Conservation (phyloP, 2,113 vertebrate species). For the Alligator mississippiensis region DNA sequence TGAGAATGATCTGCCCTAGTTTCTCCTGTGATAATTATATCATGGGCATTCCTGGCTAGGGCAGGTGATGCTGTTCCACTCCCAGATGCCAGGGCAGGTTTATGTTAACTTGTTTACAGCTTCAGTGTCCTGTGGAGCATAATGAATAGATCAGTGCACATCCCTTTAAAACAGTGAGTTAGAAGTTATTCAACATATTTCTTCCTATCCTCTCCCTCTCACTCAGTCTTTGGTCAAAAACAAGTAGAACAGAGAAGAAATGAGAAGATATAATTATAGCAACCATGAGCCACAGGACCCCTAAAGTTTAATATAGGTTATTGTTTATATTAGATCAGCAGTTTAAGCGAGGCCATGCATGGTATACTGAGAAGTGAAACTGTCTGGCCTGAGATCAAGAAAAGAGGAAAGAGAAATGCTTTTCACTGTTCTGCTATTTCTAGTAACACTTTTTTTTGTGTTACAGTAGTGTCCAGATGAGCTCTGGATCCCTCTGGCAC, state of each 20-base stretch:
- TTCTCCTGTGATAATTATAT: background rate
- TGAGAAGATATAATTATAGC: background rate
- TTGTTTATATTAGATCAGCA: fast-evolving
- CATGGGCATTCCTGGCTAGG: background rate
- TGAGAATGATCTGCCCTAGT: slow-evolving; percentile 54
- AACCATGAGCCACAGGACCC: fast-evolving
- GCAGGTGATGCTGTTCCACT: background rate
- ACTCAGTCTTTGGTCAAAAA: background rate
- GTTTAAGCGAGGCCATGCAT: background rate
- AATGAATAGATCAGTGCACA: background rate
- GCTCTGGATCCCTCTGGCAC: background rate
- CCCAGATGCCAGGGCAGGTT: background rate
- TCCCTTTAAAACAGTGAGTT: background rate
- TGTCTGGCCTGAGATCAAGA: background rate
- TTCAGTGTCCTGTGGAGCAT: background rate
- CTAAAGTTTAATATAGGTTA: background rate
- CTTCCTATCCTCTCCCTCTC: fast-evolving
- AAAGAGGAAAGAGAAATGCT: background rate
- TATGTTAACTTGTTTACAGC: background rate
- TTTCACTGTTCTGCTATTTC: background rate
- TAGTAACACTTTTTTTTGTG: background rate
- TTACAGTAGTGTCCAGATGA: background rate
- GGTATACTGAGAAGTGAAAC: background rate
- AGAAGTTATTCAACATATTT: background rate
- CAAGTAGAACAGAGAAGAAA: background rate